Conservation (phyloP, 1,140 invertebrate genomes). For the Holotrichia oblita region DNA sequence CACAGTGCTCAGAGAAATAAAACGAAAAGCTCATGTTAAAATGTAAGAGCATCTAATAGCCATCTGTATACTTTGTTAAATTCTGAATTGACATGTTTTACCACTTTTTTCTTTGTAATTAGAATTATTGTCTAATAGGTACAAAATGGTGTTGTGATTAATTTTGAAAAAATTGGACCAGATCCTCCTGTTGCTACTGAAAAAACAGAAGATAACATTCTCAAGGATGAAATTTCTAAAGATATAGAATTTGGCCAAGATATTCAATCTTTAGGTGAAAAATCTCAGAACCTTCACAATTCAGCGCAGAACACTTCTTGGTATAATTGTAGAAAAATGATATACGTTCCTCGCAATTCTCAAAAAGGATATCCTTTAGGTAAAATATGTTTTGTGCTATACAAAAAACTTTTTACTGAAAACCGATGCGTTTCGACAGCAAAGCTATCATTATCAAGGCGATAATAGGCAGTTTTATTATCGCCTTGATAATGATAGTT, state of each 20-base stretch:
- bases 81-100: too few species aligned
- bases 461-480: too few species aligned
- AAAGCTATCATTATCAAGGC: too few species aligned
- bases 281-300: conserved; percentile 47
- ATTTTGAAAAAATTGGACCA: conserved; percentile 95
- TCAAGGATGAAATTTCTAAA: conserved; percentile 40
- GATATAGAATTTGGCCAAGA: conserved; percentile 45
- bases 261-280: conserved; percentile 15
- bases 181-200: conserved; percentile 72
- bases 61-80: too few species aligned
- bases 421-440: too few species aligned
- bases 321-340: conserved; percentile 88
- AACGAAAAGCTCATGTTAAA: too few species aligned
- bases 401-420: too few species aligned
- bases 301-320: conserved; percentile 69
- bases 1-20: too few species aligned
- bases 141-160: conserved; percentile 80
- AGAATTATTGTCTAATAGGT: background rate
- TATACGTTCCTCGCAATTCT: conserved; percentile 89
- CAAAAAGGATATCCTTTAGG: conserved; percentile 79
- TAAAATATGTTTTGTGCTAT: background rate
- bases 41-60: too few species aligned
- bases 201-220: conserved; percentile 40
- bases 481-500: too few species aligned
- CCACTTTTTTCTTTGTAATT: too few species aligned